These are phyloP conservation scores for Chloebia gouldiae DNA, from an alignment of 2,113 vertebrate genomes.

Conservation along the genomic window DNA sequence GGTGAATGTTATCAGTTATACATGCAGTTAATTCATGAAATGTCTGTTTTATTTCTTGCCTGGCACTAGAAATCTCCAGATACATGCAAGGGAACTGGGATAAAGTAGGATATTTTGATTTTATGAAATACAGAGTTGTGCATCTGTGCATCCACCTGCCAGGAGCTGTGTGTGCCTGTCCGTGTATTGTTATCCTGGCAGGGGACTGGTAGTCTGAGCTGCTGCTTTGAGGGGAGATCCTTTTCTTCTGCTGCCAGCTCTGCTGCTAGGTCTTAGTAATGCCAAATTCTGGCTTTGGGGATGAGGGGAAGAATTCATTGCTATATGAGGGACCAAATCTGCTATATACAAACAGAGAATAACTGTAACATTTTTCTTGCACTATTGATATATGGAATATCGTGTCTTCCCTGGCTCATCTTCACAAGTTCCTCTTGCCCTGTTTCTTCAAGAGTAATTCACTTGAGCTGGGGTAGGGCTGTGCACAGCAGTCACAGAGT, in stretches of 20 bases:
- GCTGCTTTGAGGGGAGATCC: not conserved
- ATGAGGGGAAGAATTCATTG: not conserved
- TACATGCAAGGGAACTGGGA: not conserved
- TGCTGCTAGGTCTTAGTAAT: not conserved
- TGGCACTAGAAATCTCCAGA: not conserved
- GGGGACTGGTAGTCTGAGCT: not conserved
- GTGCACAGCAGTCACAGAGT: not conserved
- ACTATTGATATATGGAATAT: not conserved
- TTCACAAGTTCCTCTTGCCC: not conserved
- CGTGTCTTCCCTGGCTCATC: not conserved
- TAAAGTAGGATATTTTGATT: not conserved
- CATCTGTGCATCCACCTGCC: not conserved
- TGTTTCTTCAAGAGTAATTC: not conserved
- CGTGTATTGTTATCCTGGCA: not conserved
- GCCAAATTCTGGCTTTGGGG: not conserved
- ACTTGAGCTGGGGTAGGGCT: not conserved
- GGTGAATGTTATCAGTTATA: not conserved
- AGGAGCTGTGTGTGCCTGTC: not conserved
- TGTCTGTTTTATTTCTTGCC: not conserved
- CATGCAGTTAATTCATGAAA: not conserved
- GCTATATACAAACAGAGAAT: not conserved
- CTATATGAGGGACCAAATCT: not conserved
- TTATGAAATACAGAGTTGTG: not conserved
- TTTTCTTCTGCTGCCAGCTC: not conserved
- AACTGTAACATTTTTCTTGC: not conserved